These are phyloP conservation scores for Zaprionus davidi DNA, from an alignment of 1,140 invertebrate genomes.

Conservation along the genomic window DNA sequence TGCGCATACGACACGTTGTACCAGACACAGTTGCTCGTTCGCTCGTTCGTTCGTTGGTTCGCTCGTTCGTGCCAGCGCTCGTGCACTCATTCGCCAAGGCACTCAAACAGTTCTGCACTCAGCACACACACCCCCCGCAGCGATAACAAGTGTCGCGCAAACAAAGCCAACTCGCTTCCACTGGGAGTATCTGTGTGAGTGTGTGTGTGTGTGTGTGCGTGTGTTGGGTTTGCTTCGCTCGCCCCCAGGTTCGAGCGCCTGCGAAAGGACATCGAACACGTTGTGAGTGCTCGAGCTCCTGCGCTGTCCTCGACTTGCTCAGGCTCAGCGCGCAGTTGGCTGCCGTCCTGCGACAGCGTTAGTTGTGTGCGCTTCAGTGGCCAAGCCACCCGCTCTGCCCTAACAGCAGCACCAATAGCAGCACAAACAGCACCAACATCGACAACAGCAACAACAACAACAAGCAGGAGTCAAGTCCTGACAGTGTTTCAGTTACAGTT, in stretches of 20 bases:
- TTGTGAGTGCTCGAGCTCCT: slow-evolving; percentile 40
- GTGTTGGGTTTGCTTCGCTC: not conserved
- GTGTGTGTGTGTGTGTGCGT: not conserved
- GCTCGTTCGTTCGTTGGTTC: not conserved
- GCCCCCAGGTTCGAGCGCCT: slow-evolving; percentile 23
- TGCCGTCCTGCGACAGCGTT: slow-evolving; percentile 76
- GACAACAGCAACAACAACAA: not conserved
- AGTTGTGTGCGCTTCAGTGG: slow-evolving; percentile 73
- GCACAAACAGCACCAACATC: not conserved
- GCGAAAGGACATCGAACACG: slow-evolving; percentile 49
- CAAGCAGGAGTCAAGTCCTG: slow-evolving; percentile 16
- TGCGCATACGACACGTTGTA: slow-evolving; percentile 77
- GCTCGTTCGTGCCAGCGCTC: not conserved
- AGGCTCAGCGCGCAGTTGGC: slow-evolving; percentile 71
- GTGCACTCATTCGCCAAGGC: not conserved
- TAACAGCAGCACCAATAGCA: not conserved
- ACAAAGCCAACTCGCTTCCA: slow-evolving; percentile 45
- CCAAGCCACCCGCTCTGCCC: not conserved
- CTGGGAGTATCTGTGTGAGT: not conserved
- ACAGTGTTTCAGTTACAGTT: not conserved
- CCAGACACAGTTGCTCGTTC: not conserved
- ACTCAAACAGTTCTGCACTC: slow-evolving; percentile 2
- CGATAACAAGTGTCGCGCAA: slow-evolving; percentile 77
- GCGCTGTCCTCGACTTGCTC: slow-evolving; percentile 14
- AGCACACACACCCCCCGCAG: slow-evolving; percentile 26